phyloP scores from a whole-genome alignment of 2,113 vertebrate genomes.

The Dryoscopus gambensis region DNA sequence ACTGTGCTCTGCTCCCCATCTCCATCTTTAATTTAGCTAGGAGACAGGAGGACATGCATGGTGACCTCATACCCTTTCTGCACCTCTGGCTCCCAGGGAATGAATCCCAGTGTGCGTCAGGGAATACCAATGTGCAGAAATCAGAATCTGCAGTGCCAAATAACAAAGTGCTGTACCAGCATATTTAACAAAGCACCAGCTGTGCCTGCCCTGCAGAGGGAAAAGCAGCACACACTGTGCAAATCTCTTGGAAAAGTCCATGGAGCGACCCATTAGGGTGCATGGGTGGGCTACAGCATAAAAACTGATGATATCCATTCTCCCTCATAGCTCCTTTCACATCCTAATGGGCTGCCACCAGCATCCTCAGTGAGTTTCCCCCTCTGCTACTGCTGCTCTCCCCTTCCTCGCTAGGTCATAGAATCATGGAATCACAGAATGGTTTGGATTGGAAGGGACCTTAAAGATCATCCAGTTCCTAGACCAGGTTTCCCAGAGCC shows the following conservation, averaged over 20 bases:
- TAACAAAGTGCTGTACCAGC: neutral
- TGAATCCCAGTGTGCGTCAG: neutral
- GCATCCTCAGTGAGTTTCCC: neutral
- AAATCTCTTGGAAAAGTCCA: neutral
- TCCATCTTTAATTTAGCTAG: neutral
- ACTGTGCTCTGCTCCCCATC: neutral
- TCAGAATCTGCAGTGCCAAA: neutral
- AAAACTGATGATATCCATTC: neutral
- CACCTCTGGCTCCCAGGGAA: neutral
- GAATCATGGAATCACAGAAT: neutral
- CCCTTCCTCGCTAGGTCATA: rapidly evolving
- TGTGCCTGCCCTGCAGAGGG: neutral
- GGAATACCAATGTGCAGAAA: neutral
- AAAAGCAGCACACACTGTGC: neutral
- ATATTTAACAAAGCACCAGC: neutral
- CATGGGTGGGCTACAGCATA: rapidly evolving
- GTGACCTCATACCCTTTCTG: neutral
- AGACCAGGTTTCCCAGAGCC: neutral
- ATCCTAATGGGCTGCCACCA: neutral
- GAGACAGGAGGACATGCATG: neutral
- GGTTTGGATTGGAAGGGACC: neutral
- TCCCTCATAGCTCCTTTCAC: neutral
- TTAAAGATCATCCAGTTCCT: neutral
- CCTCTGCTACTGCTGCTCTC: neutral
- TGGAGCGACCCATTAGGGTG: rapidly evolving